Evolutionary conservation across 2,888 invertebrate species (phyloP), one percentile per base, ranked within the genome.

Genomic region (Caenorhabditis doughertyi): DNA sequence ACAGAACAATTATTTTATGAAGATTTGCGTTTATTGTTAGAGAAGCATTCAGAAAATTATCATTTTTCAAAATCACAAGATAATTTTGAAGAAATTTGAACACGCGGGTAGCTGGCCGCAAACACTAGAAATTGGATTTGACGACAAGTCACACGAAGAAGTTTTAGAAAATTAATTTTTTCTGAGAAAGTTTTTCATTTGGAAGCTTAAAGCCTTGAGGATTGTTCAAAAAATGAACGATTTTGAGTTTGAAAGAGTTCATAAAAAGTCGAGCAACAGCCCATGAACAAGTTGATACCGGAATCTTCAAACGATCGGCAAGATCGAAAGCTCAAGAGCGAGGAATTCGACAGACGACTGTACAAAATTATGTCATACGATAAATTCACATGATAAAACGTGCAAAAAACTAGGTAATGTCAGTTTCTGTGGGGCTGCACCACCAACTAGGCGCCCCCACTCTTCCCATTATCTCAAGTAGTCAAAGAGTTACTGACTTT

Each of bases 361-460:
- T 18, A 47, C n/a, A 13, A 58, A 44, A 62, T 18, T 62, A 44
- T 27, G 32, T 47, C 64, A 23, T 65, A 47, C 49, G 65, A 51
- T 65, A 51, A 65, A 35, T 65, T 65, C 65, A 64, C 64, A 64
- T 49, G 65, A 51, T 60, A 55, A 68, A 68, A 51, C 53, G 67
- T 53, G 53, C 67, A 53, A 55, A 68, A 68, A 55, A 56, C 5
- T 13, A 32, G 44, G 44, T 47, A 32, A 32, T 21, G 70, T 27
- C 27, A 27, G 53, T 68, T 56, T 35, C 55, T 39, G 51, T 65
- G n/a, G n/a, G n/a, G 21, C 67, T 7, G 4, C 9, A 32, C 32
- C 32, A 56, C 71, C 56, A 58, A 11, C 11, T 21, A 49, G 71
- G 56, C 58, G 56, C 71, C 47, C 70, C 27, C n/a, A n/a, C 32